Base-by-base conservation (phyloP, 1,140 invertebrate species). In the Aporrectodea caliginosa region DNA sequence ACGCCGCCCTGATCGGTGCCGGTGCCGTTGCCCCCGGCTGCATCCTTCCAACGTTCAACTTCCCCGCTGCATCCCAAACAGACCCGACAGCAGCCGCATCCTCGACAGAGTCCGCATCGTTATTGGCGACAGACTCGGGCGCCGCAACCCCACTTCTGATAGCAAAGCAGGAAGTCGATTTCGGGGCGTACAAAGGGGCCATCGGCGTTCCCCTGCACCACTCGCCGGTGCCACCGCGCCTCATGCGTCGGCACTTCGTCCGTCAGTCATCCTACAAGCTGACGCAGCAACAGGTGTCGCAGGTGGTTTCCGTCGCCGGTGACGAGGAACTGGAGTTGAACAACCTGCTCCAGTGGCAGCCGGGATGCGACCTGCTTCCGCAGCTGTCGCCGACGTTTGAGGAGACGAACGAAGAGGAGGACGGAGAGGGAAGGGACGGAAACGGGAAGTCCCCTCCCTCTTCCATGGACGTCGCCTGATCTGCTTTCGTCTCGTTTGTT, bases 211-310 rank as follows among this genome's bases (percentile, higher is more conserved):
- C 16, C 31, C 33, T 34, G 75, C 29, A 31, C 29, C 16, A 68
- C 76, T 16, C 69, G 22, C 43, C 80, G 70, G 81, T 78, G 80
- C 81, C 29, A 79, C 78, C 86, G 84, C 77, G 73, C 14, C 85
- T 92, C 6, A 90, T 90, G 76, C 88, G 92, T 30, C 89, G 92
- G 73, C 92, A 93, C 81, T 92, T 94, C 90, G 89, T 93, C 27
- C 86, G 93, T 0, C 93, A 94, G 83, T 92, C 92, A 76, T 93
- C 93, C 70, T 94, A 94, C 85, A 93, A 93, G 85, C 84, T 93
- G 78, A 92, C 93, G 35, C 92, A 93, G 84, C 92, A 35, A 93
- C 81, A 88, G 89, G 84, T 88, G 90, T 81, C 90, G 92, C 83
- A 90, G 93, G 81, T 86, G 92, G 27, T 90, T 89, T 34, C 73